Evolutionary conservation across 2,113 vertebrate genomes (phyloP), one percentile per base, ranked within the genome.

Genomic region (Albula glossodonta): DNA sequence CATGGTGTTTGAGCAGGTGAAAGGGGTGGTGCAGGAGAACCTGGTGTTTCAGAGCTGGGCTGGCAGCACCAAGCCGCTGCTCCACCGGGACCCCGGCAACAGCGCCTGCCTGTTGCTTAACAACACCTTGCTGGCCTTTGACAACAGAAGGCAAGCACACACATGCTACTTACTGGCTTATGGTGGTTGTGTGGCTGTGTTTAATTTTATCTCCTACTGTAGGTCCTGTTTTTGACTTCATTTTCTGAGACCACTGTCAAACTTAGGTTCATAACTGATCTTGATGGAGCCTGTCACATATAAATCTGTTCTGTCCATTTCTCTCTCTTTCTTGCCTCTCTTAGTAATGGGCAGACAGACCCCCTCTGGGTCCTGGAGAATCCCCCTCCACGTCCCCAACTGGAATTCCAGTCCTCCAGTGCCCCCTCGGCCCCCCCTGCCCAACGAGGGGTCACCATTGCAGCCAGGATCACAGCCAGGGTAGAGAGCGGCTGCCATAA

Each of bases 1-100:
- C 22, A 95, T 95, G 0, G 91, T 98, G n/a, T 93, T 95, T 31
- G 96, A 97, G 84, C 92, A 94, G 22, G 95, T 95, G 51, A 97
- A 96, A 91, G 97, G 96, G 51, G 86, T 95, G n/a, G 94, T 98
- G 52, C 95, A 97, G 85, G 97, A 98, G 90, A 99, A 98, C 87
- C 89, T 96, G 78, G 94, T 98, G 91, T 99, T 96, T 91, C 96
- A 98, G 91, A 96, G 96, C n/a, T 95, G 94, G 86, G 90, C 94
- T 25, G 93, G 92, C 78, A 94, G 91, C 89, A 91, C 89, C 41
- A 98, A 96, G 91, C 91, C 92, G 22, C 93, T 96, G 84, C 92
- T 97, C 51, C 94, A 95, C 83, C 92, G 86, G 88, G 86, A 94
- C 91, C 48, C 95, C 83, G 90, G 91, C 90, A 95, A 94, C 87